phyloP scores from a whole-genome alignment of 2,113 vertebrate genomes.

The Tinamus guttatus region DNA sequence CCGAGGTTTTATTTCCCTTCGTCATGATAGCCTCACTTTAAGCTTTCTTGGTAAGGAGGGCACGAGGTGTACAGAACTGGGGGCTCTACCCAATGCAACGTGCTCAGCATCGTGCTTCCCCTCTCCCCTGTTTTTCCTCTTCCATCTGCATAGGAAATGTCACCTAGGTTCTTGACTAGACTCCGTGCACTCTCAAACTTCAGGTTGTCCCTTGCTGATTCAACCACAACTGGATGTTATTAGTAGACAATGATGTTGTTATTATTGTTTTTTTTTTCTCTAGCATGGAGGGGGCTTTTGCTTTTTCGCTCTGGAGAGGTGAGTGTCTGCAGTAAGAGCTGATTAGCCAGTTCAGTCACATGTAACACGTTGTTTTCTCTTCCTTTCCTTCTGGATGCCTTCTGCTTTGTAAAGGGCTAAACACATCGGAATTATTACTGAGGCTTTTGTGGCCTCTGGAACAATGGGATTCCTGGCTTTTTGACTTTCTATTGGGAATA shows the following conservation, averaged over 20 bases:
- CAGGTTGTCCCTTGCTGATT: not conserved
- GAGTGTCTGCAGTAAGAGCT: not conserved
- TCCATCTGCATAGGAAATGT: not conserved
- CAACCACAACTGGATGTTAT: not conserved
- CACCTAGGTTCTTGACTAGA: not conserved
- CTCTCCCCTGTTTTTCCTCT: not conserved
- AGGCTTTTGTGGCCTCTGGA: not conserved
- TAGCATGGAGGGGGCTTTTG: not conserved
- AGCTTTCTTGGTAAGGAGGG: not conserved
- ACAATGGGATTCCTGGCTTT: fast-evolving
- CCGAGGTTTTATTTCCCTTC: not conserved
- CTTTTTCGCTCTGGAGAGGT: not conserved
- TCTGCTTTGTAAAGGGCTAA: not conserved
- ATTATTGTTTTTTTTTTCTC: not conserved
- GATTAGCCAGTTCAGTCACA: not conserved
- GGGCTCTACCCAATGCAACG: not conserved
- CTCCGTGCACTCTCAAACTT: not conserved
- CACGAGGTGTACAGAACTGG: not conserved
- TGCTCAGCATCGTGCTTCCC: not conserved
- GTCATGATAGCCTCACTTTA: not conserved
- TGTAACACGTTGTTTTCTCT: not conserved
- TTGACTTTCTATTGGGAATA: not conserved
- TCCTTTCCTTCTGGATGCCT: not conserved
- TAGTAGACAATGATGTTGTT: not conserved
- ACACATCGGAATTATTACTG: not conserved